Evolutionary conservation across 2,888 invertebrate genomes (phyloP), one percentile per base, ranked within the genome.

Genomic region (Calephelis perditalis): DNA sequence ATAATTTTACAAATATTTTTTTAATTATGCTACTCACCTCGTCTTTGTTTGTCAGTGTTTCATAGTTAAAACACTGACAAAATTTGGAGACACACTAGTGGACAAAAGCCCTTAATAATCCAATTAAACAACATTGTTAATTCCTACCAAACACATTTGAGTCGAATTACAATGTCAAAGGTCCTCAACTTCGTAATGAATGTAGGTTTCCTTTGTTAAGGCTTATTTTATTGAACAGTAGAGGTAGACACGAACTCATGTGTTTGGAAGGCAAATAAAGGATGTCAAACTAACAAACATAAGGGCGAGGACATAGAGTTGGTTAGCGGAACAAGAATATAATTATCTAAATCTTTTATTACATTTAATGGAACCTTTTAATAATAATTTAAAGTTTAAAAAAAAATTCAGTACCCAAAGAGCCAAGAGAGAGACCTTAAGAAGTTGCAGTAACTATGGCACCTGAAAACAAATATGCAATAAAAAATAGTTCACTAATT

Each of bases 91-190:
- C 26, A 35, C 26, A 12, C 52, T 52, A 2, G 35, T 52, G 52
- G 52, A 35, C 52, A 52, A 52, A 52, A 52, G 52, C 52, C 52
- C n/a, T 54, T 54, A 54, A n/a, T 54, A 54, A 54, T 54, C 52
- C 52, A 54, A 54, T 54, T 54, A 54, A 35, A n/a, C 52, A 36
- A 54, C 52, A 54, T 54, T 54, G 52, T 54, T 54, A 54, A 54
- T 54, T 54, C 52, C 36, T n/a, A 35, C 36, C 52, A 54, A 54
- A 54, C 52, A 54, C 36, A 54, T 54, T 54, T 54, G 36, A 36
- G 52, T 54, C 52, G 52, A 54, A 54, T 54, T 54, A 54, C 52
- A 54, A 54, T 54, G 52, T 54, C 52, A 54, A 54, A 54, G 52
- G 52, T 54, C 52, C 52, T 54, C 52, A 54, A 54, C 52, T 54